These are phyloP conservation scores for Gandaritis pyraliata DNA, from an alignment of 2,888 invertebrate species.

Conservation along the genomic window DNA sequence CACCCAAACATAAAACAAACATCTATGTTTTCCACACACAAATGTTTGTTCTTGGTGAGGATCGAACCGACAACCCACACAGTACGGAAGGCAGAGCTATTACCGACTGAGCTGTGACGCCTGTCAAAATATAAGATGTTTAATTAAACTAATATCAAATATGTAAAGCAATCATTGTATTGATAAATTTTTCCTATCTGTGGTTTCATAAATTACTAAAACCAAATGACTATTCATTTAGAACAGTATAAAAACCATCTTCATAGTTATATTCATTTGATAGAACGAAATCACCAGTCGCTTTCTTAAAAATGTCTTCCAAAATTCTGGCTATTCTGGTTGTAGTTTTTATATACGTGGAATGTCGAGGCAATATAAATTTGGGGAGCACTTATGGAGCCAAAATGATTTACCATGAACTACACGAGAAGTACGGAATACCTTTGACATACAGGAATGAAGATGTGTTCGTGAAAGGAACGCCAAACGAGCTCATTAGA, in stretches of 20 bases:
- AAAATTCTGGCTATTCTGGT: constrained; percentile 1
- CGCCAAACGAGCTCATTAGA: constrained; percentile 39
- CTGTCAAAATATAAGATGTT: too few relatives aligned
- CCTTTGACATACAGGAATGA: constrained; percentile 41
- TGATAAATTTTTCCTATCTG: neutral
- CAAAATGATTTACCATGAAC: constrained; percentile 45
- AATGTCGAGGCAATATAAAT: constrained; percentile 9
- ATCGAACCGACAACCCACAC: too few relatives aligned
- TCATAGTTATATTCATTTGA: neutral
- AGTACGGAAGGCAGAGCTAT: too few relatives aligned
- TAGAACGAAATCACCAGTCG: neutral
- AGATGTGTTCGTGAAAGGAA: constrained; percentile 37
- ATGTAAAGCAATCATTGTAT: too few relatives aligned
- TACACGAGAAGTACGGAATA: constrained; percentile 42
- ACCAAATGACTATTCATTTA: neutral
- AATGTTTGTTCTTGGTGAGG: too few relatives aligned
- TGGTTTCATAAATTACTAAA: constrained; percentile 13
- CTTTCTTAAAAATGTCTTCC: neutral
- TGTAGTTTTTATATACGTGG: neutral
- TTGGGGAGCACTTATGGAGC: constrained; percentile 21
- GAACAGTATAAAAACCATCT: neutral
- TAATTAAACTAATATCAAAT: too few relatives aligned
- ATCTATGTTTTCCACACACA: too few relatives aligned
- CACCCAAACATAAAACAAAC: too few relatives aligned
- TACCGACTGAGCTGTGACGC: too few relatives aligned